Percentiles rank a stretch among this genome's conserved stretches.
Conservation (phyloP, 2,888 invertebrate genomes). For the Agrotis exclamationis region DNA sequence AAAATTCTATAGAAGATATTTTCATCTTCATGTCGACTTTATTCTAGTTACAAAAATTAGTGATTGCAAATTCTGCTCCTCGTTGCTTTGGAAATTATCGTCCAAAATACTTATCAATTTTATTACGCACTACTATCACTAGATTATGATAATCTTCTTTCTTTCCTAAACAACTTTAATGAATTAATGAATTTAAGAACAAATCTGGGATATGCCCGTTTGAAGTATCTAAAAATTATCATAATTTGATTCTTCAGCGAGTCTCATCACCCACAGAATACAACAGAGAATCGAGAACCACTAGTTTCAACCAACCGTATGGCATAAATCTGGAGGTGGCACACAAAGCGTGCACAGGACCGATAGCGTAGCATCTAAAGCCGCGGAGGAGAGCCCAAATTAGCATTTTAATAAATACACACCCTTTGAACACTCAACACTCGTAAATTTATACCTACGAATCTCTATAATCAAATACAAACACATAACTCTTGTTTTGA, state of each 20-base stretch:
- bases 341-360: constrained; percentile 88
- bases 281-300: constrained; percentile 68
- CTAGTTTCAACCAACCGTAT: constrained; percentile 79
- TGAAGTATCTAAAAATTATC: too few species aligned
- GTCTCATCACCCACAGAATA: neutral
- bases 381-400: constrained; percentile 86
- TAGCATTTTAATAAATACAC: constrained; percentile 92
- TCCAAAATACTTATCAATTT: too few species aligned
- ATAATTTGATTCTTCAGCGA: neutral
- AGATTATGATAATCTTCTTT: neutral
- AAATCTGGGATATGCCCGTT: too few species aligned
- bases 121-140: neutral
- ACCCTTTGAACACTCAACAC: constrained; percentile 89
- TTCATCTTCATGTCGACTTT: neutral
- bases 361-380: constrained; percentile 89
- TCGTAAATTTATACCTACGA: constrained; percentile 85
- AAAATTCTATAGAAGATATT: neutral
- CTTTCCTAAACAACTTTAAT: neutral
- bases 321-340: constrained; percentile 89
- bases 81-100: neutral
- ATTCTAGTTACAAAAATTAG: neutral
- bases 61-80: neutral
- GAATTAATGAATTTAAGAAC: neutral
- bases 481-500: constrained; percentile 88
- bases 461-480: constrained; percentile 91